Evolutionary conservation across 2,888 invertebrate genomes (phyloP), one percentile per base, ranked within the genome.

Genomic region (Cheilosia impressa): DNA sequence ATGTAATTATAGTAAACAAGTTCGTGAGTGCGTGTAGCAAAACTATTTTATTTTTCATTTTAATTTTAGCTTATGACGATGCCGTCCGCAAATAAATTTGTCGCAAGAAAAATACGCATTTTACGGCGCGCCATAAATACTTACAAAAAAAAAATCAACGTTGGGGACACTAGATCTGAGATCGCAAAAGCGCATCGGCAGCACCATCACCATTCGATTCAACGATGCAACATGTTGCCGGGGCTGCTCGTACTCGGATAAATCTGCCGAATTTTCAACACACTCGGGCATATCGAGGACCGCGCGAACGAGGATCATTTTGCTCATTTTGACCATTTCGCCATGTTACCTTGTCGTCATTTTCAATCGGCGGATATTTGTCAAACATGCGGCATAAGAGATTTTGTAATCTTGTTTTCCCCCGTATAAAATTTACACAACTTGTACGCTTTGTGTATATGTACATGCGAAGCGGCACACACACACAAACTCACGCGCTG

Each of bases 301-400:
- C 52, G 5, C 24, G 15, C 34, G 24, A 38, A 3, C 22, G 57
- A 34, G 76, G 27, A 45, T 50, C 4, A 62, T 9, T 38, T 71
- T 62, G 27, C 38, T 55, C 4, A 62, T 5, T 38, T 71, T 55
- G 65, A n/a, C 47, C 34, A 72, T 82, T 83, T 83, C 79, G 69
- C 65, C 57, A 75, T 75, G 52, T 80, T 79, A 75, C 84, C 75
- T 80, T 80, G 75, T 84, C 71, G 75, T 69, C 47, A 50, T 84
- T 80, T 66, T 71, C 65, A 60, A 84, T 75, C 79, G 80, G 58
- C 75, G 69, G 55, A 80, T 76, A 84, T 84, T 84, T 84, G 80
- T 84, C 84, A 84, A 80, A 53, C 79, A 43, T 41, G 53, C 22
- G 47, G 55, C 22, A 13, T 55, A 19, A 34, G 57, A 62, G 63